These are phyloP conservation scores for Cantharis lateralis DNA, from an alignment of 2,888 invertebrate species.

Conservation along the genomic window DNA sequence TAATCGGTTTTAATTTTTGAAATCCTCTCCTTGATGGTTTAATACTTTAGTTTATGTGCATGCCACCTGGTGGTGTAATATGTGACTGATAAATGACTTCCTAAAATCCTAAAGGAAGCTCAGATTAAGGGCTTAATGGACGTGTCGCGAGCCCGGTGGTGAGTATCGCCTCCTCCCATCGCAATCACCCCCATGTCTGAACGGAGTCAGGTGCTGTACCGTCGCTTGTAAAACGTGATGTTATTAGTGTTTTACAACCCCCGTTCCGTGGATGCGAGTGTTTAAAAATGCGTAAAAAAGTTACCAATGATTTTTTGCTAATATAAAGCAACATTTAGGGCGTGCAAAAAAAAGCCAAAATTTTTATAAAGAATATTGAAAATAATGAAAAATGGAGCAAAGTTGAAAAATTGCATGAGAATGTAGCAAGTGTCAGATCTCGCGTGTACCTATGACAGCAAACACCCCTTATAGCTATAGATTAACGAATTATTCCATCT, in stretches of 20 bases:
- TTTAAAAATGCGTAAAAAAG: constrained; percentile 42
- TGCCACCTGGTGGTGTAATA: constrained; percentile 54
- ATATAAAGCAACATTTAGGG: not conserved
- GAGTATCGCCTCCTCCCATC: constrained; percentile 36
- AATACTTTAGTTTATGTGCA: constrained; percentile 46
- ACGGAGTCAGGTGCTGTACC: constrained; percentile 47
- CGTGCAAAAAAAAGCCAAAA: not conserved
- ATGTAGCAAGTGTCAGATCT: constrained; percentile 49
- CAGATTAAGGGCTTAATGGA: constrained; percentile 56
- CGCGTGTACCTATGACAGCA: constrained; percentile 45
- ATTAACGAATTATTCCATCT: constrained; percentile 55
- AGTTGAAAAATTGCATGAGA: constrained; percentile 47
- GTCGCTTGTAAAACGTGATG: constrained; percentile 48
- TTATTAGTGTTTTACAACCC: constrained; percentile 48
- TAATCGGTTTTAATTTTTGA: constrained; percentile 1
- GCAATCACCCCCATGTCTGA: constrained; percentile 33
- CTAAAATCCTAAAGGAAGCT: constrained; percentile 55
- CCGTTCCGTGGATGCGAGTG: constrained; percentile 36
- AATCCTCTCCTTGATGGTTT: constrained; percentile 8
- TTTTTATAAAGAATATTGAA: constrained; percentile 16
- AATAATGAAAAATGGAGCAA: constrained; percentile 31
- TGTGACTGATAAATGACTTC: constrained; percentile 57
- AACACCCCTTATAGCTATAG: constrained; percentile 45
- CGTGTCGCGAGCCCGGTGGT: constrained; percentile 51
- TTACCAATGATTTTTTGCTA: constrained; percentile 18